Conservation (phyloP, 2,888 invertebrate genomes). For the Tetragonula carbonaria region DNA sequence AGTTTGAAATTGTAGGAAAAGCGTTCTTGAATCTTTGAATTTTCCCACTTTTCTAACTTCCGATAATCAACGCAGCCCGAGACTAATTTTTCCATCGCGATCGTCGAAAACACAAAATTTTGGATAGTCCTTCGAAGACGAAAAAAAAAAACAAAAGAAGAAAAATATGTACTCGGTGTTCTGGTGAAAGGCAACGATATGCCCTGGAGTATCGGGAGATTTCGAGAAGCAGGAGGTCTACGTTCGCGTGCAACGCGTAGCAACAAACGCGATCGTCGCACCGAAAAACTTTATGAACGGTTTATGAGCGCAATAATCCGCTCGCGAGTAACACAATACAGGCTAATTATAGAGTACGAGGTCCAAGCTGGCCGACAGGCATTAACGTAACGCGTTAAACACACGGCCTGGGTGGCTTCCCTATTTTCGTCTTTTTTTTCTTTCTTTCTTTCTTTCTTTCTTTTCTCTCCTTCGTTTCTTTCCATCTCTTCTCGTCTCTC, state of each 20-base stretch:
- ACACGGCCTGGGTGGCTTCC: constrained; percentile 79
- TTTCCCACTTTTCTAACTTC: neutral
- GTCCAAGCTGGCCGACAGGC: constrained; percentile 73
- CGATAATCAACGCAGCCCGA: neutral
- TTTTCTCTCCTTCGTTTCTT: constrained; percentile 42
- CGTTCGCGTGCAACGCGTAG: constrained; percentile 34
- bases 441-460: too few relatives aligned
- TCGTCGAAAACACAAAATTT: neutral
- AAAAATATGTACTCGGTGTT: too few relatives aligned
- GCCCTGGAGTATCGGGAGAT: neutral
- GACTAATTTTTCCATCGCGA: neutral
- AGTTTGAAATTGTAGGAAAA: neutral
- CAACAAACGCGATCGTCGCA: constrained; percentile 56
- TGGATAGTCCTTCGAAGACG: too few relatives aligned
- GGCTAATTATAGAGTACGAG: constrained; percentile 81
- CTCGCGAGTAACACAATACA: constrained; percentile 81
- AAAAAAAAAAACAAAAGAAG: too few relatives aligned
- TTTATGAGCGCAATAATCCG: constrained; percentile 80
- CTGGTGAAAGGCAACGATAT: neutral
- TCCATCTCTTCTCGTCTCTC: constrained; percentile 44
- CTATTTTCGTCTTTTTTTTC: constrained; percentile 77
- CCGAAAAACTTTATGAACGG: constrained; percentile 77
- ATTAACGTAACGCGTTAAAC: constrained; percentile 78
- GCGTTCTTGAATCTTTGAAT: neutral
- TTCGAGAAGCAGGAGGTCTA: neutral